Conservation (phyloP, 2,888 invertebrate species). For the Tinea semifulvella region DNA sequence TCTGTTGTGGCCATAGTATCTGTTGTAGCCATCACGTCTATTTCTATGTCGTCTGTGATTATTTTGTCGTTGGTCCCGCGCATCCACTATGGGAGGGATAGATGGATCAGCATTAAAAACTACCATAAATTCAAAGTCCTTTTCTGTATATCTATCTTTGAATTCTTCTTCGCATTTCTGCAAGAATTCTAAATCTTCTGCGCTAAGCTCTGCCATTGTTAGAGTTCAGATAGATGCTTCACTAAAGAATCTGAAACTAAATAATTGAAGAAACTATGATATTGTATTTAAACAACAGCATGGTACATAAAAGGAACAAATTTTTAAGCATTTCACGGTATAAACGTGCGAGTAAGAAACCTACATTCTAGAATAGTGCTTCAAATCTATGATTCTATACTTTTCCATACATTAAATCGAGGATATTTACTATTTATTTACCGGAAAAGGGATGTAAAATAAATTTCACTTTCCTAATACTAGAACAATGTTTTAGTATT, state of each 20-base stretch:
- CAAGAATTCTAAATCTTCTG: conserved; percentile 67
- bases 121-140: conserved; percentile 69
- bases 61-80: conserved; percentile 54
- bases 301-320: too few relatives aligned
- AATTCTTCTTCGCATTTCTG: conserved; percentile 71
- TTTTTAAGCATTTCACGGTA: too few relatives aligned
- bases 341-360: too few relatives aligned
- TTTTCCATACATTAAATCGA: too few relatives aligned
- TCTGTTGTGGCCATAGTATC: not conserved
- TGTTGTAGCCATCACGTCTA: not conserved
- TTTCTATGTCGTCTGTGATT: conserved; percentile 19
- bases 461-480: too few relatives aligned
- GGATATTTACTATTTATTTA: too few relatives aligned
- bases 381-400: too few relatives aligned
- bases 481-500: too few relatives aligned
- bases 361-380: too few relatives aligned
- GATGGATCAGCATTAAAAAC: conserved; percentile 44
- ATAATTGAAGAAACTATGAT: conserved; percentile 23
- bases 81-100: conserved; percentile 68
- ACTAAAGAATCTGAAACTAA: conserved; percentile 36
- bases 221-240: conserved; percentile 22
- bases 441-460: too few relatives aligned
- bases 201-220: conserved; percentile 38
- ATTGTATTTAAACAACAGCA: too few relatives aligned
- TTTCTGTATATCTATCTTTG: conserved; percentile 67